Evolutionary conservation across 1,140 invertebrate species (phyloP).

Genomic region (Metaphire vulgaris): DNA sequence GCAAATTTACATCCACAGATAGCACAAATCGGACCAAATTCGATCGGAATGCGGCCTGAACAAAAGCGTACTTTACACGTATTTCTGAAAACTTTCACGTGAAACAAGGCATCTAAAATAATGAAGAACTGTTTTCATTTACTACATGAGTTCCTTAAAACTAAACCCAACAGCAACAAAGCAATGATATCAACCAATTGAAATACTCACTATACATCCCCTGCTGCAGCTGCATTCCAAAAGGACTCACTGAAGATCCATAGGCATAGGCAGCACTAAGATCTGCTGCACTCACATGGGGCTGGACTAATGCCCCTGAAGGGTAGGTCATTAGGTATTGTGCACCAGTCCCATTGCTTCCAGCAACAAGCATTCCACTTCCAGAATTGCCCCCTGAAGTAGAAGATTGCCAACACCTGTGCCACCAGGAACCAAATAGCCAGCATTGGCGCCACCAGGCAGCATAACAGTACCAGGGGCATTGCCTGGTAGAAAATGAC

Average conservation of each 20-base stretch:
- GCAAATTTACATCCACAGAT: no score
- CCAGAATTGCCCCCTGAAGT: background rate
- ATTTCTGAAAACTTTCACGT: no score
- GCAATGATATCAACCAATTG: background rate
- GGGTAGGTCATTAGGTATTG: conserved; percentile 19
- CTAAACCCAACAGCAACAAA: background rate
- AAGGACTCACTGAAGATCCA: background rate
- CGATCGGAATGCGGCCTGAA: no score
- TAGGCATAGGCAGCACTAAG: background rate
- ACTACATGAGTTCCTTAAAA: background rate
- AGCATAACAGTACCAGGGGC: background rate
- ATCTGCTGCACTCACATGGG: background rate
- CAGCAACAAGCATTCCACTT: background rate
- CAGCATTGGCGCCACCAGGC: no score
- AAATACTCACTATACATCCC: conserved; percentile 10
- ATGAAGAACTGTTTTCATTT: no score
- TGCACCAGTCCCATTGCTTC: background rate
- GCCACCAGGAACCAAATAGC: background rate
- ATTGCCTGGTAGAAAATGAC: background rate
- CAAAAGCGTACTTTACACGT: background rate
- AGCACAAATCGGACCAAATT: no score
- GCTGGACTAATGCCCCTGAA: background rate
- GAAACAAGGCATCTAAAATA: no score
- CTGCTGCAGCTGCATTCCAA: conserved; percentile 4
- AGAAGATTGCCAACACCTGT: background rate